Base-by-base conservation (phyloP, 2,113 vertebrate genomes). In the Anas platyrhynchos region DNA sequence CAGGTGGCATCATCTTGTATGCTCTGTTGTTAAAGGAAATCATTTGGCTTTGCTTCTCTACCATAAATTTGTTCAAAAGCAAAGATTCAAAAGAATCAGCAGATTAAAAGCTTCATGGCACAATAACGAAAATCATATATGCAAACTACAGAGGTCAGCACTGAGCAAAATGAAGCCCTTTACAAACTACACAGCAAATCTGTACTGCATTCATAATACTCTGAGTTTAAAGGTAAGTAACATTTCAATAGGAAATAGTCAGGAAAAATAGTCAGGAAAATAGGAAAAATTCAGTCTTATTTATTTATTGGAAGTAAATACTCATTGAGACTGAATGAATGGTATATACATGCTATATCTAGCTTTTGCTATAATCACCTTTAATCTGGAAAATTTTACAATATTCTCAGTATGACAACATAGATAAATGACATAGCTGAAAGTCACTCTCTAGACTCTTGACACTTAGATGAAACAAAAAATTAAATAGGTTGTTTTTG, bases 71-170 rank as follows among this genome's bases (percentile, higher is more conserved):
- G 74, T 66, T 75, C 8, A 26, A 69, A 84, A 95, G 16, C 12
- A 61, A 93, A 71, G 23, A 80, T 52, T 84, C 38, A 82, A 68
- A 92, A 34, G 6, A 27, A 80, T 80, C n/a, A 56, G 63, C 14
- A 83, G 89, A 86, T 23, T 5, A 26, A 89, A 85, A 41, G 31
- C 14, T 76, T 83, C 44, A 66, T 44, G n/a, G 63, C 44, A 89
- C 54, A 93, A 14, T 15, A 73, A 63, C 20, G 92, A 46, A 91
- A 91, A 97, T 86, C 52, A 93, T 16, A 80, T 10, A 76, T 52
- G 55, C 23, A 94, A 96, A 91, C 67, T 44, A 80, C 76, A 96
- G 73, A 77, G 55, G 79, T 84, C 67, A 94, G 74, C 65, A 94
- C 46, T 96, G 48, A 92, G 78, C 81, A 89, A 84, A 80, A 59